phyloP scores from a whole-genome alignment of 2,888 invertebrate genomes.

The Melanostoma mellinum region DNA sequence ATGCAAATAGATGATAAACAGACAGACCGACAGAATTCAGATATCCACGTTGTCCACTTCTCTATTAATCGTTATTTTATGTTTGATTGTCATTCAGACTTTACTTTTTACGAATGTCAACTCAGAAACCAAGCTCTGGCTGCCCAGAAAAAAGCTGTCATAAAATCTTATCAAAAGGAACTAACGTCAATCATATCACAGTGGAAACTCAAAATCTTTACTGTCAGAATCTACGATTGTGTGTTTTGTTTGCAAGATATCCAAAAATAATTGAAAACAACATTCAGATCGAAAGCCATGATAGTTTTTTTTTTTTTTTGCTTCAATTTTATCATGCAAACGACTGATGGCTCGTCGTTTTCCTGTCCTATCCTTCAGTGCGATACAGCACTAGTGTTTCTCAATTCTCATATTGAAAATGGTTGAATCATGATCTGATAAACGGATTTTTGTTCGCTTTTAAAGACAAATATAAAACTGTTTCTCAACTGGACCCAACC shows the following conservation, averaged over 20 bases:
- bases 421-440: slow-evolving; percentile 43
- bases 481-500: background rate
- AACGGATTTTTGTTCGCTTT: slow-evolving; percentile 44
- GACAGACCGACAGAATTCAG: too few species aligned
- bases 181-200: slow-evolving; percentile 1
- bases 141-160: background rate
- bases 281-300: slow-evolving; percentile 1
- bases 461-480: slow-evolving; percentile 36
- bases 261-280: slow-evolving; percentile 4
- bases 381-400: too few species aligned
- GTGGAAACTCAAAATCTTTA: background rate
- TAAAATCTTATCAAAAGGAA: background rate
- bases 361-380: too few species aligned
- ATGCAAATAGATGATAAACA: too few species aligned
- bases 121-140: too few species aligned
- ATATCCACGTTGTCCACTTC: too few species aligned
- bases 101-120: too few species aligned
- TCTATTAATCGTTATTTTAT: too few species aligned
- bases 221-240: slow-evolving; percentile 10
- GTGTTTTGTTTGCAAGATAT: slow-evolving; percentile 1
- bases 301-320: slow-evolving; percentile 9
- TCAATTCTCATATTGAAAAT: slow-evolving; percentile 23
- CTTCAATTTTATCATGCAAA: background rate
- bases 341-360: background rate
- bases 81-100: too few species aligned